These are phyloP conservation scores for Stenolophus ochropezus DNA, from an alignment of 2,888 invertebrate genomes.

Conservation along the genomic window DNA sequence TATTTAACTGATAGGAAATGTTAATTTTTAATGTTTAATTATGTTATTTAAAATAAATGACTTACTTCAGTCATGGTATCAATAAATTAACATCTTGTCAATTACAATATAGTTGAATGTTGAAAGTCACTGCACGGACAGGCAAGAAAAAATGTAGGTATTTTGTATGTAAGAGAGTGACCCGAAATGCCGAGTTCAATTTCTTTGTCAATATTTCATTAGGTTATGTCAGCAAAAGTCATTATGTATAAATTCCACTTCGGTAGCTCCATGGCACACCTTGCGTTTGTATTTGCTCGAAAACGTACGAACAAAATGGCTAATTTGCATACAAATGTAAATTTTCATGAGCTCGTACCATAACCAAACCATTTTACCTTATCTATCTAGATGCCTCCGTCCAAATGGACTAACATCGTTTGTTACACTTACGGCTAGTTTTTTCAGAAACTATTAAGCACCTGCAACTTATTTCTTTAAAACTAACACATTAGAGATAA, in stretches of 20 bases:
- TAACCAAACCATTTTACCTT: neutral
- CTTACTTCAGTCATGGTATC: too few species aligned
- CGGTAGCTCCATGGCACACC: neutral
- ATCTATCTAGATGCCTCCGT: neutral
- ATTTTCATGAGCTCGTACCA: neutral
- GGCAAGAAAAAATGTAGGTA: neutral
- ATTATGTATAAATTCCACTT: neutral
- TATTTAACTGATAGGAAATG: too few species aligned
- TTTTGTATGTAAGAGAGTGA: neutral
- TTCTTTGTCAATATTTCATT: neutral
- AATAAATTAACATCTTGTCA: too few species aligned
- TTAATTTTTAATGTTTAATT: too few species aligned
- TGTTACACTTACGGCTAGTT: neutral
- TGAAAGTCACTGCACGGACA: neutral
- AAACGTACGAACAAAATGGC: neutral
- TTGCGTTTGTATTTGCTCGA: neutral
- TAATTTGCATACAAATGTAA: conserved; percentile 3
- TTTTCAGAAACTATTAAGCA: neutral
- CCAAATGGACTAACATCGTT: neutral
- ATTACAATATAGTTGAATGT: too few species aligned
- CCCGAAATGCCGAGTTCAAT: too few species aligned
- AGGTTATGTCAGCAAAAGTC: neutral
- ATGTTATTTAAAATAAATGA: too few species aligned
- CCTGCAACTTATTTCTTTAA: neutral
- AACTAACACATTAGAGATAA: too few species aligned